phyloP scores from a whole-genome alignment of 2,797 vertebrate species.

The Brachymystax lenok region DNA sequence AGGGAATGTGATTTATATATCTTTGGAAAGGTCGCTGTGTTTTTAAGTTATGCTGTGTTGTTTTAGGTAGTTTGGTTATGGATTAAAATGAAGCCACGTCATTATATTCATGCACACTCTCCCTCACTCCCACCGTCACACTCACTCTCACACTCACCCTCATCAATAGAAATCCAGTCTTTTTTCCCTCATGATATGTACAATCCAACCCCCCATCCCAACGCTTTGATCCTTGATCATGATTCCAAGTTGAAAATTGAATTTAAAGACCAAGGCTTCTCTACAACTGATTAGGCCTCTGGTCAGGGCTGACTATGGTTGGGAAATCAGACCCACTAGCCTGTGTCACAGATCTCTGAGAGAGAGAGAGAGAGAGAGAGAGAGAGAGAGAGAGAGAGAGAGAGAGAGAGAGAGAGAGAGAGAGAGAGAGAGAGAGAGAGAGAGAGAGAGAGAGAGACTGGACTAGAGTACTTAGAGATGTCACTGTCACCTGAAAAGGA shows the following conservation, averaged over 20 bases:
- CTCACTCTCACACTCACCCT: not conserved
- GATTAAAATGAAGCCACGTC: too few relatives aligned
- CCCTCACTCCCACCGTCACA: not conserved
- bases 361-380: too few relatives aligned
- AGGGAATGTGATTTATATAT: not conserved
- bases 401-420: too few relatives aligned
- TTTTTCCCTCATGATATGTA: not conserved
- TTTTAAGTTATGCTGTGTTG: too few relatives aligned
- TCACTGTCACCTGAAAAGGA: not conserved
- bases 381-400: too few relatives aligned
- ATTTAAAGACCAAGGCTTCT: not conserved
- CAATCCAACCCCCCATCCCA: not conserved
- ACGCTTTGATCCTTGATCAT: not conserved
- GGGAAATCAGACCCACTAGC: not conserved
- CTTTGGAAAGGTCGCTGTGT: too few relatives aligned
- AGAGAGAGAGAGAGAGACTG: too few relatives aligned
- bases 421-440: too few relatives aligned
- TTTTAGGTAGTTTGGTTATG: too few relatives aligned
- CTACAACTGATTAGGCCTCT: not conserved
- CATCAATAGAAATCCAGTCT: not conserved
- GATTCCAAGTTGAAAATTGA: not conserved
- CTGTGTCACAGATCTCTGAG: too few relatives aligned
- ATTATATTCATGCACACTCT: too few relatives aligned
- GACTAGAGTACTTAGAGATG: not conserved
- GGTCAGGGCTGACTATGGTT: not conserved